Base-by-base conservation (phyloP, 2,888 invertebrate species). In the Pandemis cinnamomeana region DNA sequence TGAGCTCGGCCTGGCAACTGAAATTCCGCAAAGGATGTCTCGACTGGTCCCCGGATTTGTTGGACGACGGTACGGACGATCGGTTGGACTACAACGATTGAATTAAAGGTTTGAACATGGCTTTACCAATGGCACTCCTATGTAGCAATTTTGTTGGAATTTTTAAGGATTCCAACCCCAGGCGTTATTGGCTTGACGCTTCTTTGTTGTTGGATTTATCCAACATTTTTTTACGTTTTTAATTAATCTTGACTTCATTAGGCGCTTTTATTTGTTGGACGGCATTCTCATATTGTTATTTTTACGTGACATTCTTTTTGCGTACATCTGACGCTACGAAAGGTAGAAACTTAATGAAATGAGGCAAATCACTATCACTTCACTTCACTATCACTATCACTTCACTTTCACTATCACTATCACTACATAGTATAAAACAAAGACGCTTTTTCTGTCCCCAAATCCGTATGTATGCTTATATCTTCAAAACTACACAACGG, bases 11-110 rank as follows among this genome's bases (percentile, higher is more conserved):
- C 51, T 72, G 71, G 80, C 79, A 81, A 80, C 80, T 78, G 78
- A 78, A 79, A 81, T 78, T 81, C 80, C 78, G 80, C 80, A 81
- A 80, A 83, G 82, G 83, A 83, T 81, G 78, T 77, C 66, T 58
- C 60, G 78, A 79, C 74, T 63, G 20, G 71, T 76, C 71, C 73
- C 44, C 58, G 11, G 76, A 77, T 77, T 61, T 71, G 71, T 61
- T 70, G 73, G 67, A 20, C 70, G 75, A 75, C 63, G 6, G 51
- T 41, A 67, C 71, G 63, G 51, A n/a, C 3, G 48, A 60, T n/a
- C 13, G 36, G 55, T 75, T 61, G 51, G 62, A 20, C 20, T 46
- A 20, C 42, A 46, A 48, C 41, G 46, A 70, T 44, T 64, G 73
- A 61, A 66, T 58, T 15, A 36, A 27, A 72, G 36, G 63, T 72